Evolutionary conservation across 2,888 invertebrate species (phyloP), one percentile per base, ranked within the genome.

Genomic region (Pristionchus mayeri): DNA sequence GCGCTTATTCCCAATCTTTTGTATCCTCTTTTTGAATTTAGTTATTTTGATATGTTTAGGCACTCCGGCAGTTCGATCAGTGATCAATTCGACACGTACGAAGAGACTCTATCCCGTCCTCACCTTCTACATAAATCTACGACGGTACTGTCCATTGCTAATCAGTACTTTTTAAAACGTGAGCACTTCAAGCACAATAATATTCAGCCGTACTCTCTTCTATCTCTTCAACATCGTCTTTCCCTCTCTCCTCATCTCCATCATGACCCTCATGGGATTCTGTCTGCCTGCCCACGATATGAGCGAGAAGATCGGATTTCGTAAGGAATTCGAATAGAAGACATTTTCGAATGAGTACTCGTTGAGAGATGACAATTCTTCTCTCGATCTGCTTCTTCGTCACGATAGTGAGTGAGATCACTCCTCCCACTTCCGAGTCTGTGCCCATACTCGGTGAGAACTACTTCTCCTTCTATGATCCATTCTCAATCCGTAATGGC

Each of bases 311-410:
- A 91, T 91, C 76, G 90, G 91, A 44, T 90, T 88, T 79, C 91
- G 91, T 90, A 30, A 85, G 88, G 4, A 34, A 24, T 76, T 30
- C 6, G 7, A 57, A 24, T 63, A 52, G 52, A 80, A 13, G 16
- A 24, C 34, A 4, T 30, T 27, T 3, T 60, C 3, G 11, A 27
- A 0, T 54, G 27, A 71, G 71, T 11, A 71, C 3, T 78, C 6
- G 2, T 24, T 40, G n/a, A 91, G 91, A 91, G 81, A 91, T 89
- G 13, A 91, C 91, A 9, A 91, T 91, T 54, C 86, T 91, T 2
- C 95, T 97, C 94, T 97, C 97, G 94, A 95, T 97, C 95, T 97
- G 97, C 95, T 97, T 97, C 94, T 97, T 97, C 95, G 95, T 97
- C 95, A 96, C 97, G 95, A 96, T 97, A 95, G 97, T 97, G 94